A percentile compares a stretch with the other conserved stretches of the same genome.
These are phyloP conservation scores for Ctenopoma kingsleyae DNA, from an alignment of 2,797 vertebrate species.

Conservation along the genomic window DNA sequence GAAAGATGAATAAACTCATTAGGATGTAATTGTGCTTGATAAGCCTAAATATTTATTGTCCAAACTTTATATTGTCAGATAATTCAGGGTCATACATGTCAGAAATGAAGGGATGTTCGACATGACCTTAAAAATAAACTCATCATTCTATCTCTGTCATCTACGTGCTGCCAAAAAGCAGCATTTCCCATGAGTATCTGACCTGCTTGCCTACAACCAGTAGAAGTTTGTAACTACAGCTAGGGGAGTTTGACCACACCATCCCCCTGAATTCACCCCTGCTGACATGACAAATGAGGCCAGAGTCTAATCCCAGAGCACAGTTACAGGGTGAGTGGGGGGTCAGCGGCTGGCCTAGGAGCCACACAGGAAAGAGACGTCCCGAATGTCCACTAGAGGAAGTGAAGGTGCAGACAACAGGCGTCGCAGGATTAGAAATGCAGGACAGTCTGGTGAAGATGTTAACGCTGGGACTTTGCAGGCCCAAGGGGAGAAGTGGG, in stretches of 20 bases:
- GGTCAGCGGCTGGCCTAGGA: constrained; percentile 66
- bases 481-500: constrained; percentile 28
- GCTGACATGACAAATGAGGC: constrained; percentile 76
- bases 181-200: constrained; percentile 24
- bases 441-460: constrained; percentile 61
- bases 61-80: constrained; percentile 33
- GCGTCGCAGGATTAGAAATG: constrained; percentile 56
- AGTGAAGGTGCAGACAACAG: constrained; percentile 66
- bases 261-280: constrained; percentile 41
- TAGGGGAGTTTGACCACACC: constrained; percentile 26
- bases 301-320: constrained; percentile 66
- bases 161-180: constrained; percentile 17
- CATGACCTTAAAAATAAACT: not conserved
- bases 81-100: constrained; percentile 6
- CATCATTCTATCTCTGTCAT: constrained; percentile 14
- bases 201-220: constrained; percentile 25
- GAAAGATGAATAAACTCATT: constrained; percentile 53
- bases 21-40: constrained; percentile 49
- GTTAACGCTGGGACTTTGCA: constrained; percentile 53
- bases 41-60: constrained; percentile 22
- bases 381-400: constrained; percentile 65
- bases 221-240: constrained; percentile 54
- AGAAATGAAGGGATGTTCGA: constrained; percentile 6
- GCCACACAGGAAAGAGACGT: constrained; percentile 61
- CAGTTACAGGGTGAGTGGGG: constrained; percentile 62